Evolutionary conservation across 1,140 invertebrate genomes (phyloP), one percentile per base, ranked within the genome.

Genomic region (Bombus huntii): DNA sequence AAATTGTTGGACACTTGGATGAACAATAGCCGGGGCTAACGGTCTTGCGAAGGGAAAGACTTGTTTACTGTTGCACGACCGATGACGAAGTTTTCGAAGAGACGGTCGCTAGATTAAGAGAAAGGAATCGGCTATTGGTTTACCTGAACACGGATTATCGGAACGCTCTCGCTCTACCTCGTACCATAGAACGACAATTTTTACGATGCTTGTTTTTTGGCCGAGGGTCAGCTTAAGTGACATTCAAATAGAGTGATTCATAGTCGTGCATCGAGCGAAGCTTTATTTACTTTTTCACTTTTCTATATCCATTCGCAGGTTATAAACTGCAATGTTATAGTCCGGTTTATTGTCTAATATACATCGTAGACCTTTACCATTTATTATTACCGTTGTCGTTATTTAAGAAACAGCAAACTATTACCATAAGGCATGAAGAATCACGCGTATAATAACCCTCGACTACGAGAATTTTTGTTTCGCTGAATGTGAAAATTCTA

Each of bases 391-490:
- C 1, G 15, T 53, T 22, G 5, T 6, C 1, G 18, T 2, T 53
- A 22, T 8, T 53, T 22, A 53, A 18, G 18, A 53, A 53, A 0
- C 0, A 8, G 18, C 0, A 22, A 53, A 53, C 18, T 2, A 22
- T 22, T 0, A 53, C 47, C 0, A 22, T 0, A 6, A 18, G 1
- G 5, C 0, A 47, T 0, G 18, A 18, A 6, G 47, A 1, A 1
- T 47, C 15, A 47, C 1, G 47, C 15, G 47, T 47, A 18, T 13
- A 3, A 47, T 0, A 47, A 0, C 5, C 47, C 18, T 47, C 6
- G 18, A 6, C 15, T 22, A 2, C 6, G 6, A 18, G 47, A 53
- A 18, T 18, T 5, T 2, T 53, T 0, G 47, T 53, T 53, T 53
- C 47, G 6, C 5, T 0, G 47, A 53, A 53, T 0, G 18, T 22